A percentile compares a stretch with the other conserved stretches of the same genome.
Evolutionary conservation across 92 coral and sea anemone species (phyloP).

Genomic region (Plumapathes pennacea): DNA sequence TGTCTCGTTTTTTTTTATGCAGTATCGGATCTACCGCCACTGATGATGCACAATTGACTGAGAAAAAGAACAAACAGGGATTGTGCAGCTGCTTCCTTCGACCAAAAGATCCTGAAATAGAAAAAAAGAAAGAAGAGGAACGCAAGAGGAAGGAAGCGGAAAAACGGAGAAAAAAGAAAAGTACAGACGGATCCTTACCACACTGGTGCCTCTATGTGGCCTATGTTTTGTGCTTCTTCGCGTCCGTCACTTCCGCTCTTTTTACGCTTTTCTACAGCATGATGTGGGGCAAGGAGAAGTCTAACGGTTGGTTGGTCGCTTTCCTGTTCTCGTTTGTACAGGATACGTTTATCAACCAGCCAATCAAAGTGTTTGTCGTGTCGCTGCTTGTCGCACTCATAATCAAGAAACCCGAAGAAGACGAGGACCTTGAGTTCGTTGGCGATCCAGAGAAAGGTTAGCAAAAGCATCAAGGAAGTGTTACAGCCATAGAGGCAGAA

Average conservation of each 20-base stretch:
- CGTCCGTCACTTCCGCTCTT: slow-evolving; percentile 55
- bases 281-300: slow-evolving; percentile 78
- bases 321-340: slow-evolving; percentile 56
- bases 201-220: slow-evolving; percentile 62
- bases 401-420: slow-evolving; percentile 53
- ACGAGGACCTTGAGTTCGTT: slow-evolving; percentile 12
- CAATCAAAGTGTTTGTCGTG: slow-evolving; percentile 52
- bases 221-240: slow-evolving; percentile 40
- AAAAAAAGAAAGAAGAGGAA: not conserved
- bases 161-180: slow-evolving; percentile 5
- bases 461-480: too few relatives aligned
- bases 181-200: slow-evolving; percentile 27
- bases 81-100: too few relatives aligned
- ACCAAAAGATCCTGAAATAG: too few relatives aligned
- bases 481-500: too few relatives aligned
- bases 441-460: slow-evolving; percentile 24
- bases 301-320: slow-evolving; percentile 55
- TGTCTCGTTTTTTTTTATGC: too few relatives aligned
- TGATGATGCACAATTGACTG: not conserved
- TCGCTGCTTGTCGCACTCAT: slow-evolving; percentile 55
- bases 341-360: slow-evolving; percentile 62
- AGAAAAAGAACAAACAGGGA: not conserved
- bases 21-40: not conserved
- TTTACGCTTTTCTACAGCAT: slow-evolving; percentile 67
- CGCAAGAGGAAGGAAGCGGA: not conserved